Conservation (phyloP, 1,140 invertebrate species). For the Pristionchus pacificus region DNA sequence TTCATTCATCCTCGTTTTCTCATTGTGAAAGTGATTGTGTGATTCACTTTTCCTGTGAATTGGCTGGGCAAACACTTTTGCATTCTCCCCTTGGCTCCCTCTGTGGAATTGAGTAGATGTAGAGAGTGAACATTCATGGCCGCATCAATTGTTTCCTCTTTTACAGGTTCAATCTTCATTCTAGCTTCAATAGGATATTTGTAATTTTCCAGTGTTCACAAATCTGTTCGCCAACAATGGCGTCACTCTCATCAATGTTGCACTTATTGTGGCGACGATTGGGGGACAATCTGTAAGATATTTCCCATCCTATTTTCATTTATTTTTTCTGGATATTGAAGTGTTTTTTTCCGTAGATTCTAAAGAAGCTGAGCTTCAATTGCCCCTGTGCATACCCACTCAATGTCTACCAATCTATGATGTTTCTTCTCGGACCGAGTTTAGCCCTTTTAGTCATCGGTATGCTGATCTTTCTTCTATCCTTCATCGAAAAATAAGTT, state of each 20-base stretch:
- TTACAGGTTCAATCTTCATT: background rate
- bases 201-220: background rate
- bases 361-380: constrained; percentile 44
- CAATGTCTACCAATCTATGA: constrained; percentile 41
- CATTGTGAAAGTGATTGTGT: background rate
- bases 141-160: too few species aligned
- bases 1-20: background rate
- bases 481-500: too few species aligned
- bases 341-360: constrained; percentile 27
- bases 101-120: background rate
- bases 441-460: constrained; percentile 44
- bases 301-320: background rate
- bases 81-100: background rate
- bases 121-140: background rate
- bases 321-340: background rate
- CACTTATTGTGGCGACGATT: constrained; percentile 52
- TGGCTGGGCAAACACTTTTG: background rate
- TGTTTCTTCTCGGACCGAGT: constrained; percentile 45
- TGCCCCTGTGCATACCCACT: constrained; percentile 49
- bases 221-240: constrained; percentile 45
- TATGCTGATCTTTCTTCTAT: too few species aligned
- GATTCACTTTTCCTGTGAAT: too few species aligned
- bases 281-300: constrained; percentile 48
- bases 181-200: too few species aligned
- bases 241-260: constrained; percentile 44